Conservation (phyloP, 2,797 vertebrate genomes). For the Heterohyrax brucei region DNA sequence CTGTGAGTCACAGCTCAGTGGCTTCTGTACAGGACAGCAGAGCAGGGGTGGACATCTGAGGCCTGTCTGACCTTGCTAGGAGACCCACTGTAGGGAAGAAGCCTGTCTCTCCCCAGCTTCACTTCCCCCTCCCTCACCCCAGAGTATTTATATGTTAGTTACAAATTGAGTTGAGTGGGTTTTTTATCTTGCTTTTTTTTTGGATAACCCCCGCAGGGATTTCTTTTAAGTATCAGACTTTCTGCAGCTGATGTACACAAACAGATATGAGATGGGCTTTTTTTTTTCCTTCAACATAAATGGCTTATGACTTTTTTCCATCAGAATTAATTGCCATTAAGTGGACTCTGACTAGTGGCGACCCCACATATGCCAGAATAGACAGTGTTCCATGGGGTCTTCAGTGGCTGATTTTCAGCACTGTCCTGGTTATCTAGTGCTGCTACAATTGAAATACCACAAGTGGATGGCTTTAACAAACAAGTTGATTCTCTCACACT, state of each 20-base stretch:
- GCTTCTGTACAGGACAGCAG: neutral
- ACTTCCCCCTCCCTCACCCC: neutral
- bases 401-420: neutral
- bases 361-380: neutral
- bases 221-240: neutral
- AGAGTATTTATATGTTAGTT: neutral
- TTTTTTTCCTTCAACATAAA: slow-evolving; percentile 19
- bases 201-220: neutral
- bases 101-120: too few species aligned
- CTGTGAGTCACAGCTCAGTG: fast-evolving
- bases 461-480: too few species aligned
- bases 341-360: neutral
- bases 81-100: fast-evolving
- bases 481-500: too few species aligned
- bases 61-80: neutral
- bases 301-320: slow-evolving; percentile 14
- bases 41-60: neutral
- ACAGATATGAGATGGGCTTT: neutral
- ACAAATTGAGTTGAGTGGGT: neutral
- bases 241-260: neutral
- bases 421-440: too few species aligned
- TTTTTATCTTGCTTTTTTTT: neutral
- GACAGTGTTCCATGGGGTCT: neutral
- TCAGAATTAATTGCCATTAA: neutral
- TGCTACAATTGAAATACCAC: too few species aligned